Evolutionary conservation across 1,140 invertebrate genomes (phyloP).

Genomic region (Macrosteles quadrilineatus): DNA sequence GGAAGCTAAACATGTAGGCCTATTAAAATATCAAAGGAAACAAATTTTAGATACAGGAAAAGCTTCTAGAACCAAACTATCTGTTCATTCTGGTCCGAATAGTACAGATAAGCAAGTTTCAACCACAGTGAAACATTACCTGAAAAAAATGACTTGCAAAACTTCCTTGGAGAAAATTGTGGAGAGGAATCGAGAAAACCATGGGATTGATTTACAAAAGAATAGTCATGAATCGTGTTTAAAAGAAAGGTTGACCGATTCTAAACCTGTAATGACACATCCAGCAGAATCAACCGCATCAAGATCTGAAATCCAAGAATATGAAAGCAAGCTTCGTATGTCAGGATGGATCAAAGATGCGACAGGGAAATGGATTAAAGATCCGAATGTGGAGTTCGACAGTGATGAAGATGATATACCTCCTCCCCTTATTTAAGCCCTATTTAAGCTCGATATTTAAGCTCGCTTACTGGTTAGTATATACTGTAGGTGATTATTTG

Average conservation of each 20-base stretch:
- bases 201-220: conserved; percentile 1
- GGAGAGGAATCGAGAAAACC: conserved; percentile 20
- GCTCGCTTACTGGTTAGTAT: too few species aligned
- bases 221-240: neutral
- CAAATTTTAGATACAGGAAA: too few species aligned
- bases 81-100: neutral
- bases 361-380: conserved; percentile 40
- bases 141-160: conserved; percentile 30
- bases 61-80: too few species aligned
- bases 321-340: conserved; percentile 24
- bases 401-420: conserved; percentile 36
- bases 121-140: conserved; percentile 4
- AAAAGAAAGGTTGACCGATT: neutral
- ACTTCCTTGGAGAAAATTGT: conserved; percentile 23
- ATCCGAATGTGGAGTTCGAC: conserved; percentile 40
- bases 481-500: too few species aligned
- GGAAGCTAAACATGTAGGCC: too few species aligned
- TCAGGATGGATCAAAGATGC: conserved; percentile 41
- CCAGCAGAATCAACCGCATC: neutral
- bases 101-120: neutral
- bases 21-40: too few species aligned
- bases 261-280: neutral
- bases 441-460: too few species aligned
- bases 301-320: neutral
- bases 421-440: too few species aligned